Evolutionary conservation across 2,888 invertebrate genomes (phyloP).

Genomic region (Aricia artaxerxes): DNA sequence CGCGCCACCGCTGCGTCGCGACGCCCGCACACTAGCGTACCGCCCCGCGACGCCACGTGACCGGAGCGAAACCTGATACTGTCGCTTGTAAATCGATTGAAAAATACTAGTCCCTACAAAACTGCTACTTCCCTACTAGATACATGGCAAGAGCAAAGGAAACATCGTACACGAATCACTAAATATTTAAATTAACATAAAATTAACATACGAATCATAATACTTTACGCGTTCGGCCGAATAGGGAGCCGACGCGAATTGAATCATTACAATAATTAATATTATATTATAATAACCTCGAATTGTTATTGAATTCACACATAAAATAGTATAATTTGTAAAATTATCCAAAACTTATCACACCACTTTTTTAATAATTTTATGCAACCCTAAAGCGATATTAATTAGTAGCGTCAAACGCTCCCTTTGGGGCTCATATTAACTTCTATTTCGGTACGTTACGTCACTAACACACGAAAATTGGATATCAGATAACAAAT

Average conservation of each 20-base stretch:
- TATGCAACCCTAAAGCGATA: constrained; percentile 79
- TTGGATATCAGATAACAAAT: constrained; percentile 80
- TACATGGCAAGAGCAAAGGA: constrained; percentile 79
- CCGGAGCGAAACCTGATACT: constrained; percentile 61
- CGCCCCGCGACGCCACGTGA: constrained; percentile 53
- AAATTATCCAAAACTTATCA: constrained; percentile 81
- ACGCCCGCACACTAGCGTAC: constrained; percentile 61
- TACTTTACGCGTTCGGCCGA: constrained; percentile 53
- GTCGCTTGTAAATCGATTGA: constrained; percentile 75
- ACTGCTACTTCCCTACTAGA: constrained; percentile 74
- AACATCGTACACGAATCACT: constrained; percentile 68
- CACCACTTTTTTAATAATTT: constrained; percentile 76
- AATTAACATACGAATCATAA: constrained; percentile 58
- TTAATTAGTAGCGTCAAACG: constrained; percentile 78
- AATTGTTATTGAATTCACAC: constrained; percentile 77
- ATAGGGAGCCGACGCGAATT: constrained; percentile 50
- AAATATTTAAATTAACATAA: constrained; percentile 54
- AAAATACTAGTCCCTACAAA: constrained; percentile 75
- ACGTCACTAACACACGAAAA: constrained; percentile 79
- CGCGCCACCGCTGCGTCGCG: constrained; percentile 47
- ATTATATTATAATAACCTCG: constrained; percentile 53
- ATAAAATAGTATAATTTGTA: constrained; percentile 80
- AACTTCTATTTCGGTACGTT: constrained; percentile 73
- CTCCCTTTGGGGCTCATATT: constrained; percentile 78
- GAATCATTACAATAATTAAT: constrained; percentile 52